Evolutionary conservation across 1,140 invertebrate genomes (phyloP).

Genomic region (Harpegnathos saltator): DNA sequence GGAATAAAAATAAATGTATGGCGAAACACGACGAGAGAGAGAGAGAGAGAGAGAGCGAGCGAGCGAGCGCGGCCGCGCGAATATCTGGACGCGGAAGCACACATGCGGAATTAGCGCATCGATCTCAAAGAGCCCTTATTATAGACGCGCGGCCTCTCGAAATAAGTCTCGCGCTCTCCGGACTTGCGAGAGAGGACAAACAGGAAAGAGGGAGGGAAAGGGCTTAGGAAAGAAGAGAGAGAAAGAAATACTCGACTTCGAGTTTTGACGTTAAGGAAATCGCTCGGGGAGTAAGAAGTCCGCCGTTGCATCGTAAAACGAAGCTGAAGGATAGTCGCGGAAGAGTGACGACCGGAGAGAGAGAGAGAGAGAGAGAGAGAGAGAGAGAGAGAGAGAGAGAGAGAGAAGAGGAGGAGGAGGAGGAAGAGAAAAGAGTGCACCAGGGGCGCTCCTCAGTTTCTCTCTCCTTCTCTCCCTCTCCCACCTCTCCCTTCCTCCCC

Average conservation of each 20-base stretch:
- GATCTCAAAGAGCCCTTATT: conserved; percentile 52
- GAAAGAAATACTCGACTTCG: conserved; percentile 11
- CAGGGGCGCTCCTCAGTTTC: conserved; percentile 37
- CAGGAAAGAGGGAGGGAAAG: background rate
- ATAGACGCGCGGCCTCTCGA: conserved; percentile 21
- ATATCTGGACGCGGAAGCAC: conserved; percentile 51
- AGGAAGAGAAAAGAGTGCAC: conserved; percentile 8
- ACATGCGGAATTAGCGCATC: conserved; percentile 49
- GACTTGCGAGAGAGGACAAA: background rate
- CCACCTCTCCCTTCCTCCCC: conserved; percentile 39
- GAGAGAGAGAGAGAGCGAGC: too few relatives aligned
- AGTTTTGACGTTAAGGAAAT: conserved; percentile 62
- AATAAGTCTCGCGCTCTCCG: conserved; percentile 27
- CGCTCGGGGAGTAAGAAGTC: conserved; percentile 48
- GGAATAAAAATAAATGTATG: conserved; percentile 64
- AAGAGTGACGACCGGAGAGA: conserved; percentile 35
- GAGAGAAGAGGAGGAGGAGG: background rate
- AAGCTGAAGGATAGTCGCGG: conserved; percentile 34
- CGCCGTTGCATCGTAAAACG: conserved; percentile 55
- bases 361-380: conserved; percentile 4
- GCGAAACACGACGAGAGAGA: background rate
- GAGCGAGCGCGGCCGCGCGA: conserved; percentile 19
- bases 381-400: background rate
- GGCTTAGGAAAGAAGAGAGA: background rate
- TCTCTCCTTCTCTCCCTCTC: conserved; percentile 50